phyloP scores from a whole-genome alignment of 2,888 invertebrate genomes.

The Hedychridium roseum region DNA sequence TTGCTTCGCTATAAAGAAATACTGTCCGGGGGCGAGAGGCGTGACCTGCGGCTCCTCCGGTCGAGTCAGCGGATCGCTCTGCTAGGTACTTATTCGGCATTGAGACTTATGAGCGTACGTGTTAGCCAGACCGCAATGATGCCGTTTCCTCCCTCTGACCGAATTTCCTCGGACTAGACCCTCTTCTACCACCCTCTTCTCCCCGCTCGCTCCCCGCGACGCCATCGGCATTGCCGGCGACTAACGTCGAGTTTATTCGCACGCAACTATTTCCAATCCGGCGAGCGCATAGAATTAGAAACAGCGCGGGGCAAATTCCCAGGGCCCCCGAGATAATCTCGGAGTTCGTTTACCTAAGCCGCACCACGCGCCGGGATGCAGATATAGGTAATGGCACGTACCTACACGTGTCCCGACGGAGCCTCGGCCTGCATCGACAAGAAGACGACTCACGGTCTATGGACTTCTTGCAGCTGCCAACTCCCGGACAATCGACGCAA shows the following conservation, averaged over 20 bases:
- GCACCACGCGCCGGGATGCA: no score
- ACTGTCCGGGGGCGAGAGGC: no score
- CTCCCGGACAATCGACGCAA: no score
- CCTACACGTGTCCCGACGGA: no score
- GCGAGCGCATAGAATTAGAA: slow-evolving; percentile 35
- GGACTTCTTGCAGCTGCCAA: no score
- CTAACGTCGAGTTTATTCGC: slow-evolving; percentile 30
- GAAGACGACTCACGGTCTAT: no score
- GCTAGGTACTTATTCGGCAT: slow-evolving; percentile 31
- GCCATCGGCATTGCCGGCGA: slow-evolving; percentile 13
- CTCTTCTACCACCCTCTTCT: neutral
- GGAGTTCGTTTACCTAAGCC: slow-evolving; percentile 38
- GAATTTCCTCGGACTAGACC: neutral
- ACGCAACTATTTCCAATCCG: slow-evolving; percentile 30
- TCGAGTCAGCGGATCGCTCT: no score
- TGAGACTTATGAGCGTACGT: slow-evolving; percentile 40
- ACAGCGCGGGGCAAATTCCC: slow-evolving; percentile 35
- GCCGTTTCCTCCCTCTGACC: slow-evolving; percentile 5
- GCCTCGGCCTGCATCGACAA: no score
- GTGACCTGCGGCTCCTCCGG: no score
- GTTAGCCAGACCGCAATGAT: slow-evolving; percentile 29
- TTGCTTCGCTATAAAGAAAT: no score
- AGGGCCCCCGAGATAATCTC: slow-evolving; percentile 38
- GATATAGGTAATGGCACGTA: no score
- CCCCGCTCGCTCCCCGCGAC: slow-evolving; percentile 5